A percentile compares a stretch with the other conserved stretches of the same genome.
These are phyloP conservation scores for Tipula confusa DNA, from an alignment of 2,888 invertebrate genomes.

Conservation along the genomic window DNA sequence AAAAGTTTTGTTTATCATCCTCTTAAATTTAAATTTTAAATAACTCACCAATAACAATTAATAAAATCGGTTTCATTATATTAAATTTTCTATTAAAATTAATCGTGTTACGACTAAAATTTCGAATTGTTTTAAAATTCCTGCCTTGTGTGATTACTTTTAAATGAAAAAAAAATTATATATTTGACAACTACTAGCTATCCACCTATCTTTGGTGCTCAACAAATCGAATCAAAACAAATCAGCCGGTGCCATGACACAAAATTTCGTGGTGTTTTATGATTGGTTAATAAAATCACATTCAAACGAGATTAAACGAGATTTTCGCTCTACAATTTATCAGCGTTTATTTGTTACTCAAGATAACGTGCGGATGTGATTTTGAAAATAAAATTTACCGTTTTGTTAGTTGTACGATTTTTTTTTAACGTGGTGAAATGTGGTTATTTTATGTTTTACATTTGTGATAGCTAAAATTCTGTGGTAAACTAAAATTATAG, in stretches of 20 bases:
- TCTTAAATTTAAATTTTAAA: background rate
- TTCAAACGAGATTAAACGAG: conserved; percentile 21
- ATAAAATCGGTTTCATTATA: background rate
- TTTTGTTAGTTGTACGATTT: background rate
- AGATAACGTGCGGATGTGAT: background rate
- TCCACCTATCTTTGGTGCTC: background rate
- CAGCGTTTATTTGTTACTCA: too few species aligned
- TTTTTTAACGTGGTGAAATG: too few species aligned
- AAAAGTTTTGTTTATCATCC: background rate
- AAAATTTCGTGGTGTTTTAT: conserved; percentile 32
- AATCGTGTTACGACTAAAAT: background rate
- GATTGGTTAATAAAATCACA: conserved; percentile 31
- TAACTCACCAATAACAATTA: background rate
- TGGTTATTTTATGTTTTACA: too few species aligned
- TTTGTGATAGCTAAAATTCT: too few species aligned
- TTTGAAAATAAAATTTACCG: background rate
- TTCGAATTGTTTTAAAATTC: background rate
- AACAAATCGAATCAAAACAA: conserved; percentile 27
- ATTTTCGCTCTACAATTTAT: background rate
- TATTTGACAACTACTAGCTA: background rate
- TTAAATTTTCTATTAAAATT: background rate
- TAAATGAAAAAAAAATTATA: too few species aligned
- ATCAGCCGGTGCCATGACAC: conserved; percentile 30
- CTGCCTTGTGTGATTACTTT: too few species aligned
- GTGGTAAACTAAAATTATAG: too few species aligned